Percentiles rank a stretch among this genome's conserved stretches.
Evolutionary conservation across 2,113 vertebrate species (phyloP).

Genomic region (Machaerirhynchus nigripectus): DNA sequence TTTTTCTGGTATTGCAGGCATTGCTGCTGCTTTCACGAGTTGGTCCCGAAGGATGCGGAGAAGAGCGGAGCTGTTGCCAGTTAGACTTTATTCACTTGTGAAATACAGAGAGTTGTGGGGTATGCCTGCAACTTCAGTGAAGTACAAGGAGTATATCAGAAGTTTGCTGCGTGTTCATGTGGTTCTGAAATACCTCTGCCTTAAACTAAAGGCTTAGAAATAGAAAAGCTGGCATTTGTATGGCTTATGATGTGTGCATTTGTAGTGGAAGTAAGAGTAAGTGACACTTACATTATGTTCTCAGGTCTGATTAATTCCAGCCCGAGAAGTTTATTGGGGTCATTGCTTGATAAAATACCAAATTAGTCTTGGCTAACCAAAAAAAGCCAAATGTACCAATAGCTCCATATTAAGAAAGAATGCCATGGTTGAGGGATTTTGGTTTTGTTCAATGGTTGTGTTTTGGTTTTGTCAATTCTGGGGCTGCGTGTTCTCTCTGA

Average conservation of each 20-base stretch:
- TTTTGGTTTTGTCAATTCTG: background rate
- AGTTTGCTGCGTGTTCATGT: background rate
- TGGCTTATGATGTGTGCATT: rapidly evolving
- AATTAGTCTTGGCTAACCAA: background rate
- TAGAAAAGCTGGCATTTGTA: background rate
- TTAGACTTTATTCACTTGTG: background rate
- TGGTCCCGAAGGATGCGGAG: background rate
- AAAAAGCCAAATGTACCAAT: background rate
- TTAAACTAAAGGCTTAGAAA: background rate
- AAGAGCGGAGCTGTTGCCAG: background rate
- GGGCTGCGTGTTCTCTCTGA: background rate
- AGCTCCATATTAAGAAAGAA: background rate
- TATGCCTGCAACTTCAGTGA: background rate
- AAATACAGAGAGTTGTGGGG: background rate
- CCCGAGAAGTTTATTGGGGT: background rate
- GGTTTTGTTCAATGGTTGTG: background rate
- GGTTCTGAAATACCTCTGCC: background rate
- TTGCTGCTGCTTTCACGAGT: background rate
- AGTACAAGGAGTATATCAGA: background rate
- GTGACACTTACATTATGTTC: background rate
- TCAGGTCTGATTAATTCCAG: background rate
- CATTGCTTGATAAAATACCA: background rate
- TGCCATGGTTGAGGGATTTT: background rate
- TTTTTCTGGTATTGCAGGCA: background rate
- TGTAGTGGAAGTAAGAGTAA: background rate